Evolutionary conservation across 2,113 vertebrate genomes (phyloP), one percentile per base, ranked within the genome.

Genomic region (Lophotis ruficrista): DNA sequence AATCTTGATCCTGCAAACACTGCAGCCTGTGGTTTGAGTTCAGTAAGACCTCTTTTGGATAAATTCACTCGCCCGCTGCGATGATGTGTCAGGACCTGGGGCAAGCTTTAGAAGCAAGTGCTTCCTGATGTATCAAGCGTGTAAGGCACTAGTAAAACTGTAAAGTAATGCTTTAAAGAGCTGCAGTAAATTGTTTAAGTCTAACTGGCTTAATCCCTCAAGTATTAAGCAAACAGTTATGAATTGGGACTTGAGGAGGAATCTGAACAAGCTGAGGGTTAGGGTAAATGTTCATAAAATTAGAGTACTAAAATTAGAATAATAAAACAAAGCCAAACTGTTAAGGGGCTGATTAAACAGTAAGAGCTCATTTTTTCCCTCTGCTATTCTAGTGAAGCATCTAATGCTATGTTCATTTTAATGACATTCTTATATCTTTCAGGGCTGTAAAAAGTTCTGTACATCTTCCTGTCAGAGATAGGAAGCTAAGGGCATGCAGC

Each of bases 191-290:
- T 84, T 79, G 80, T 87, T 91, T 78, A 85, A 93, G 30, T 97
- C 81, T 87, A n/a, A 23, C 33, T 85, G 56, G 38, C 60, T 89
- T 95, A 94, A 94, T 92, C 62, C 53, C 33, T 87, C 61, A 91
- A 91, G 87, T 91, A 87, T 89, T 95, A 96, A 92, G 89, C 72
- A 96, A 92, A 96, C 83, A 87, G 50, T 81, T 85, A 81, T 61
- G 66, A 91, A 84, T 8, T 69, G 22, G n/a, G 54, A 88, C 37
- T 89, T 81, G 78, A 90, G n/a, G 31, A 82, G 53, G 53, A 85
- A 85, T 93, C 45, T 91, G 84, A 91, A 69, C 53, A 77, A 85
- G 56, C 70, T 10, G 53, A 90, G 23, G 12, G n/a, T 57, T 85
- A 71, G 38, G 41, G 61, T 41, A 87, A 94, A 90, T 72, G 58